Conservation (phyloP, 1,140 invertebrate species). For the Lanistes nyassanus region DNA sequence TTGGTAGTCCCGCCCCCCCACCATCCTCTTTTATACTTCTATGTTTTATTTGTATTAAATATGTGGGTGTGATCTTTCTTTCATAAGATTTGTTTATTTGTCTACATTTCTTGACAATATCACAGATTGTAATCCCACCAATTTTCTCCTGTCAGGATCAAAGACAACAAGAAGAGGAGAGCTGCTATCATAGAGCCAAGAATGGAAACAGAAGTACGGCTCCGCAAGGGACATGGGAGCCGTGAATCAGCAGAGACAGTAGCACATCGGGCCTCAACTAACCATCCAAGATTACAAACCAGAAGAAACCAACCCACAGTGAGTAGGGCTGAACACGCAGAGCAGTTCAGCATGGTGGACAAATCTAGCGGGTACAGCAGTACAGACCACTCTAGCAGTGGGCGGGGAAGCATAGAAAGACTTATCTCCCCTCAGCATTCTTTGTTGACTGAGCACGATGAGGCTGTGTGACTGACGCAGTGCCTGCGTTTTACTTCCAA, state of each 20-base stretch:
- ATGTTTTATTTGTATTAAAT: too few species aligned
- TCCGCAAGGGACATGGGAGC: slow-evolving; percentile 10
- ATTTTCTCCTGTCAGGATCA: slow-evolving; percentile 27
- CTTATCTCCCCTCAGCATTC: slow-evolving; percentile 29
- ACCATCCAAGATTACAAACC: not conserved
- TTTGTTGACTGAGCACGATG: not conserved
- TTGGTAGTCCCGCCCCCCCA: too few species aligned
- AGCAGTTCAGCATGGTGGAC: slow-evolving; percentile 31
- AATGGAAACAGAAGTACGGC: slow-evolving; percentile 24
- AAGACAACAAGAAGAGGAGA: slow-evolving; percentile 25
- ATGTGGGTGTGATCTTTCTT: too few species aligned
- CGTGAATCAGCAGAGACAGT: slow-evolving; percentile 28
- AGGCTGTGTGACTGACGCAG: slow-evolving; percentile 11
- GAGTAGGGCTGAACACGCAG: slow-evolving; percentile 12
- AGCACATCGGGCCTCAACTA: not conserved
- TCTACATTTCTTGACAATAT: too few species aligned
- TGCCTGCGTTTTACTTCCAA: too few species aligned
- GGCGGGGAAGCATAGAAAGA: slow-evolving; percentile 35
- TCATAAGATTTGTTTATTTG: too few species aligned
- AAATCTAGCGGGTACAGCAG: slow-evolving; percentile 47
- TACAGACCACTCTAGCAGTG: slow-evolving; percentile 42
- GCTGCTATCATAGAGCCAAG: slow-evolving; percentile 11
- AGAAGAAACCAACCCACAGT: slow-evolving; percentile 6
- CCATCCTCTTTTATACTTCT: too few species aligned
- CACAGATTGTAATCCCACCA: too few species aligned